Percentiles rank a stretch among this genome's conserved stretches.
Evolutionary conservation across 2,113 vertebrate species (phyloP).

Genomic region (Chaenocephalus aceratus): DNA sequence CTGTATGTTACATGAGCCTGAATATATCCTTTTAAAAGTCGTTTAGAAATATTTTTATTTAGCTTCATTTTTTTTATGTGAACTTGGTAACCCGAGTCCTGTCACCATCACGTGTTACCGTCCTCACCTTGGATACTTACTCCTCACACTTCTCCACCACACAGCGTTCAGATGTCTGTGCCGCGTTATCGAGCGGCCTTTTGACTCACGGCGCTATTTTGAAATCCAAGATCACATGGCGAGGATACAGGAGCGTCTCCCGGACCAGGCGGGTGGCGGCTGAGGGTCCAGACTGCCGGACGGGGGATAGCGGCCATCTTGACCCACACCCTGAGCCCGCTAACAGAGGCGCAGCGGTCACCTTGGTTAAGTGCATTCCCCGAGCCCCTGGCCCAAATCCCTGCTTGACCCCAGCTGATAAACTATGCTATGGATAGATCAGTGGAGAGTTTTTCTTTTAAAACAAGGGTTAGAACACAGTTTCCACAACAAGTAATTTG

Average conservation of each 20-base stretch:
- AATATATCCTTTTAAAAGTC: neutral
- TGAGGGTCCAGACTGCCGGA: conserved; percentile 67
- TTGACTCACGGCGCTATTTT: conserved; percentile 68
- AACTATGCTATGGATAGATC: conserved; percentile 78
- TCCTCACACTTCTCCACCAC: conserved; percentile 36
- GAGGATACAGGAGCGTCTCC: conserved; percentile 62
- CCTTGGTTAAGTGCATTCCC: conserved; percentile 85
- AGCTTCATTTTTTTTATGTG: neutral
- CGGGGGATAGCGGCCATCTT: conserved; percentile 57
- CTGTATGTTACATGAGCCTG: neutral
- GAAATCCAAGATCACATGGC: conserved; percentile 27
- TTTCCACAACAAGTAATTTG: conserved; percentile 20
- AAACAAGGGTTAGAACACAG: conserved; percentile 43
- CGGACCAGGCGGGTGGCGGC: conserved; percentile 58
- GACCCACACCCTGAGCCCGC: conserved; percentile 70
- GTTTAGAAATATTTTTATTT: neutral
- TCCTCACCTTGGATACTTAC: conserved; percentile 30
- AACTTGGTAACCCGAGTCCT: neutral
- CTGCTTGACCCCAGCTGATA: conserved; percentile 84
- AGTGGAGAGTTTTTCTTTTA: conserved; percentile 41
- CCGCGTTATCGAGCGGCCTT: conserved; percentile 51
- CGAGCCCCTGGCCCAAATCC: conserved; percentile 76
- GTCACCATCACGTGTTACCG: conserved; percentile 18
- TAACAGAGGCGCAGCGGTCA: conserved; percentile 78
- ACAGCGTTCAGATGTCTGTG: conserved; percentile 22